Evolutionary conservation across 2,888 invertebrate genomes (phyloP).

Genomic region (Phorcus lineatus): DNA sequence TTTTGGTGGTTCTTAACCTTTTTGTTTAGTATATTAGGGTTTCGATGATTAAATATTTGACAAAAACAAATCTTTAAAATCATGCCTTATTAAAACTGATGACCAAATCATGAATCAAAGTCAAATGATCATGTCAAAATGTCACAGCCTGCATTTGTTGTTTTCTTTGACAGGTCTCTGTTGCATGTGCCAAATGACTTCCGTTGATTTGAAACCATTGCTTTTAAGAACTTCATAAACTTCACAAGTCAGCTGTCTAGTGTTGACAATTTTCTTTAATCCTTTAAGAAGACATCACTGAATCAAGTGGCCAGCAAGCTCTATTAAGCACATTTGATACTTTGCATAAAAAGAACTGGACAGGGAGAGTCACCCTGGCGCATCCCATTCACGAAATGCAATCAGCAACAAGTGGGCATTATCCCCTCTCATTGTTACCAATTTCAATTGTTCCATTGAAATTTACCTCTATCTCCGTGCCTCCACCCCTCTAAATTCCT

Average conservation of each 20-base stretch:
- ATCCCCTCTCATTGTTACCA: neutral
- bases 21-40: too few species aligned
- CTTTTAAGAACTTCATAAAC: neutral
- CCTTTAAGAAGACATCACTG: neutral
- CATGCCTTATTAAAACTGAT: too few species aligned
- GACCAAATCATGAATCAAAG: too few species aligned
- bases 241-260: neutral
- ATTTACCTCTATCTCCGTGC: slow-evolving; percentile 9
- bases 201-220: neutral
- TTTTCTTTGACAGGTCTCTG: neutral
- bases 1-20: too few species aligned
- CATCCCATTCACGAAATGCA: slow-evolving; percentile 11
- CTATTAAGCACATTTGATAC: slow-evolving; percentile 3
- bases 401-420: slow-evolving; percentile 18
- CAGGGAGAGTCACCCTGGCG: slow-evolving; percentile 4
- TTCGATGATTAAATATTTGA: too few species aligned
- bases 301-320: slow-evolving; percentile 16
- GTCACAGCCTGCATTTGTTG: neutral
- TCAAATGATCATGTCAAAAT: neutral
- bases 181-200: neutral
- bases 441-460: neutral
- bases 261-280: slow-evolving; percentile 14
- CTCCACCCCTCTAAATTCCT: neutral
- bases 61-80: too few species aligned
- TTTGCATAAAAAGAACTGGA: slow-evolving; percentile 9